Evolutionary conservation across 2,888 invertebrate genomes (phyloP).

Genomic region (Notocelia uddmanniana): DNA sequence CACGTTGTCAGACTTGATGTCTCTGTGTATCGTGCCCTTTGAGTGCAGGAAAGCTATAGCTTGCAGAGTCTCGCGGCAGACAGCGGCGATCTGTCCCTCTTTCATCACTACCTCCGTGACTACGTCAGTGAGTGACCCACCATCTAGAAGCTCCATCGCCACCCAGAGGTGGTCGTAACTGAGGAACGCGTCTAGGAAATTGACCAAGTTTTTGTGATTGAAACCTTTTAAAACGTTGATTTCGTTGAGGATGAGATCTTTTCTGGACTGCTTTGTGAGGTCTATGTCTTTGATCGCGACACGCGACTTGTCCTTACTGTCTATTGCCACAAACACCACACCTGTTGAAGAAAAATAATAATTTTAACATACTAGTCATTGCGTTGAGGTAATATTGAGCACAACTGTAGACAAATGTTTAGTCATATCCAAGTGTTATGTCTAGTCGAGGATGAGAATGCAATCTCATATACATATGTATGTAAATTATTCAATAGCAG

Average conservation of each 20-base stretch:
- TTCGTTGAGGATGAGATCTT: slow-evolving; percentile 98
- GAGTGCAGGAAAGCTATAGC: slow-evolving; percentile 96
- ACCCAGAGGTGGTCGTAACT: slow-evolving; percentile 97
- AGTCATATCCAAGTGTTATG: not conserved
- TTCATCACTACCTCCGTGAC: slow-evolving; percentile 99
- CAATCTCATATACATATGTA: not conserved
- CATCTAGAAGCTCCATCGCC: slow-evolving; percentile 97
- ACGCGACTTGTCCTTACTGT: slow-evolving; percentile 88
- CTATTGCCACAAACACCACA: slow-evolving; percentile 95
- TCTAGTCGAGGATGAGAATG: not conserved
- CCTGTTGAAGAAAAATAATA: slow-evolving; percentile 79
- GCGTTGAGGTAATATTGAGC: not conserved
- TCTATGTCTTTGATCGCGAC: slow-evolving; percentile 99
- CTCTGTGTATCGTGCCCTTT: slow-evolving; percentile 96
- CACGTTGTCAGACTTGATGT: slow-evolving; percentile 99
- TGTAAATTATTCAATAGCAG: too few relatives aligned
- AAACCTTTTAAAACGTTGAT: slow-evolving; percentile 96
- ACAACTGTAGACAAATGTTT: not conserved
- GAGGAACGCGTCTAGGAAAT: slow-evolving; percentile 97
- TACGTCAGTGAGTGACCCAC: slow-evolving; percentile 98
- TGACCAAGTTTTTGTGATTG: slow-evolving; percentile 97
- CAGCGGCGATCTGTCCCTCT: slow-evolving; percentile 98
- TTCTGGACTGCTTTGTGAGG: slow-evolving; percentile 96
- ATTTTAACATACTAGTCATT: not conserved
- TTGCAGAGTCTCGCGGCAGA: slow-evolving; percentile 93